Percentiles rank a stretch among this genome's conserved stretches.
Conservation (phyloP, 2,113 vertebrate genomes). For the Capreolus pygargus region DNA sequence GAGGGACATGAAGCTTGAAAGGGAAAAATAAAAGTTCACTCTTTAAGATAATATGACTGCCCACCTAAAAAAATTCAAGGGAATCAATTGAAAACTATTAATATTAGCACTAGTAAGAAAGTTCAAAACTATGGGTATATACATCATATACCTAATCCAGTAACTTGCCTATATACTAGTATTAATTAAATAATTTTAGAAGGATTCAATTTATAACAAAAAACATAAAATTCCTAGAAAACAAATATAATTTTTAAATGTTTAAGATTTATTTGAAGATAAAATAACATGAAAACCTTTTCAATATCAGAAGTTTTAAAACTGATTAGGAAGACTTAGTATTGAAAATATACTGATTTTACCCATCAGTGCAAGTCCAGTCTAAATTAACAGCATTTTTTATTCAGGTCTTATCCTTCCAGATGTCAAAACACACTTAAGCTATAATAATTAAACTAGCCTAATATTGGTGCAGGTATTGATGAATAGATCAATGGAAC, state of each 20-base stretch:
- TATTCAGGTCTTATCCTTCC: neutral
- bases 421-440: slow-evolving; percentile 1
- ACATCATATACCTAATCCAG: neutral
- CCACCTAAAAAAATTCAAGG: neutral
- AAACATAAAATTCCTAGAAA: neutral
- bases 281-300: slow-evolving; percentile 7
- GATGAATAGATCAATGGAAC: neutral
- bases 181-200: slow-evolving; percentile 28
- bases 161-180: neutral
- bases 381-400: slow-evolving; percentile 12
- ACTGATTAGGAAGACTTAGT: neutral
- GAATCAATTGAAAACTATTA: neutral
- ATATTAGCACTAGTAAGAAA: neutral
- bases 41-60: neutral
- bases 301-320: neutral
- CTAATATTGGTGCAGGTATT: neutral
- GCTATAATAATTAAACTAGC: neutral
- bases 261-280: neutral
- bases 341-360: neutral
- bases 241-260: neutral
- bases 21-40: neutral
- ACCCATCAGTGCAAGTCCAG: neutral
- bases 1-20: neutral
- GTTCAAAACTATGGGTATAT: neutral
- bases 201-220: neutral